Conservation (phyloP, 2,797 vertebrate genomes). For the Cryptoblepharus egeriae region DNA sequence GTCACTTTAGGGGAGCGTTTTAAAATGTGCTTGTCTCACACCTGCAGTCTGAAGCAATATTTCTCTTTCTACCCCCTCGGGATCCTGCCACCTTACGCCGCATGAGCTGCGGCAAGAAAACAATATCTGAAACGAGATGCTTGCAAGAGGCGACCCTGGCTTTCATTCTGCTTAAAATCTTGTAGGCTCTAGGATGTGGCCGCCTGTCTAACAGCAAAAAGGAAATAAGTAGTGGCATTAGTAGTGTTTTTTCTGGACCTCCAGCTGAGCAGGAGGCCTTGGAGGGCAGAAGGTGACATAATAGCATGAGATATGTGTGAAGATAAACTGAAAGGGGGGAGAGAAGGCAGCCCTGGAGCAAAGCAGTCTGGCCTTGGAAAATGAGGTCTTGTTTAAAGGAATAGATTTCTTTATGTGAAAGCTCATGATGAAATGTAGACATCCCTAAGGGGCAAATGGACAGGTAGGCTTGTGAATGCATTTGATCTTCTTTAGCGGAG, state of each 20-base stretch:
- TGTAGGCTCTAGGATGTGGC: conserved; percentile 43
- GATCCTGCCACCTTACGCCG: not conserved
- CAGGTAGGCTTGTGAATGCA: not conserved
- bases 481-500: not conserved
- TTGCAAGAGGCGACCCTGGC: conserved; percentile 15
- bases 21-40: not conserved
- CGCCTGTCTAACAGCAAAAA: conserved; percentile 54
- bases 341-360: conserved; percentile 7
- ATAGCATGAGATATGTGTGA: conserved; percentile 9
- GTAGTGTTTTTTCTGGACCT: conserved; percentile 1
- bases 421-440: conserved; percentile 14
- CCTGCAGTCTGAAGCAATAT: not conserved
- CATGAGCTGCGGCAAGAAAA: not conserved
- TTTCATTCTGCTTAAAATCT: conserved; percentile 51
- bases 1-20: too few species aligned
- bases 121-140: conserved; percentile 31
- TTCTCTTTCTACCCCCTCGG: not conserved
- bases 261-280: conserved; percentile 29
- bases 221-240: conserved; percentile 32
- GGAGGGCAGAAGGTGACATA: not conserved
- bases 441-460: not conserved
- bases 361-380: not conserved
- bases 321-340: conserved; percentile 23
- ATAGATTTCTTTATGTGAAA: not conserved
- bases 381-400: not conserved